phyloP scores from a whole-genome alignment of 2,113 vertebrate species.

The Vulpes ferrilata region DNA sequence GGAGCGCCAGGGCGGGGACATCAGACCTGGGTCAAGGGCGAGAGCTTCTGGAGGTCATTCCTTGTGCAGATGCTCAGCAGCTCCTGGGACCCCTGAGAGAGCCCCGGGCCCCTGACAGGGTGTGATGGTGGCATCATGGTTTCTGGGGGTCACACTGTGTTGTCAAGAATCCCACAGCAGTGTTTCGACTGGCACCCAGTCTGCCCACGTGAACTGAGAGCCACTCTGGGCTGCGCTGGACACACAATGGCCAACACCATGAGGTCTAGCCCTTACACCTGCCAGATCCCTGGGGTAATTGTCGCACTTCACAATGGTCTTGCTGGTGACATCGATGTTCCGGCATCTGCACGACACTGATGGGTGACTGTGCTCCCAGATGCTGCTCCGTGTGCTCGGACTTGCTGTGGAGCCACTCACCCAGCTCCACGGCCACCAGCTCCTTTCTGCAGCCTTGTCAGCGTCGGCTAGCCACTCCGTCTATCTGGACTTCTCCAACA shows the following conservation, averaged over 20 bases:
- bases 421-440: background rate
- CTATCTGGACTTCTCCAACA: background rate
- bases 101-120: slow-evolving; percentile 97
- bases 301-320: background rate
- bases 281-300: background rate
- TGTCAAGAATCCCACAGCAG: slow-evolving; percentile 98
- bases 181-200: slow-evolving; percentile 94
- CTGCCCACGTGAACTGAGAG: slow-evolving; percentile 99
- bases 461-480: background rate
- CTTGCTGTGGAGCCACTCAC: background rate
- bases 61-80: slow-evolving; percentile 98
- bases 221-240: slow-evolving; percentile 96
- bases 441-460: background rate
- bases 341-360: background rate
- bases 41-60: slow-evolving; percentile 99
- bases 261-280: background rate
- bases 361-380: background rate
- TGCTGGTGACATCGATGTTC: background rate
- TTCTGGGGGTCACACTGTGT: slow-evolving; percentile 97
- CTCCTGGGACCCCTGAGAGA: slow-evolving; percentile 94
- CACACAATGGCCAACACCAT: background rate
- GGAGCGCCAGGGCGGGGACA: slow-evolving; percentile 31
- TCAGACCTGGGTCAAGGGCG: slow-evolving; percentile 97
- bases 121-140: slow-evolving; percentile 96
- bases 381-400: background rate